Base-by-base conservation (phyloP, 2,113 vertebrate species). In the Dromas ardeola region DNA sequence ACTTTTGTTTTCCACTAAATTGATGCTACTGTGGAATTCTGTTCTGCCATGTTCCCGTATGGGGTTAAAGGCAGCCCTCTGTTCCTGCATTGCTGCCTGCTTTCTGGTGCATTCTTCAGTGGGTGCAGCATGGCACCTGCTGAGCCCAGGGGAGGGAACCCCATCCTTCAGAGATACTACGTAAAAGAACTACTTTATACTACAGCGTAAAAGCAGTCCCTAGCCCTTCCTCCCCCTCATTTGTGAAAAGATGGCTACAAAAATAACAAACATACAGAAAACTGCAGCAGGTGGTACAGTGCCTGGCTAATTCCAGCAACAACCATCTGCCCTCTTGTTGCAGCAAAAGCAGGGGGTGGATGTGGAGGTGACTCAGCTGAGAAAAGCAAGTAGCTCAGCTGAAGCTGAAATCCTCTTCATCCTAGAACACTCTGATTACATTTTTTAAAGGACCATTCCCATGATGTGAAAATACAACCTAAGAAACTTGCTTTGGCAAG, bases 351-450 rank as follows among this genome's bases (percentile, higher is more conserved):
- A 90, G 88, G 59, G 76, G 66, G 71, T 59, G 90, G 85, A 62
- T 36, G 15, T 25, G 82, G 82, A 95, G 71, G 63, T 81, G 95
- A 86, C 92, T 94, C 78, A 85, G 87, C 84, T 72, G 89, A 84
- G 43, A 71, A 82, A 62, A 91, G 20, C 80, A 86, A 70, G 53
- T 0, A 50, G 67, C 62, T 82, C 71, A 69, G 84, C 83, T 70
- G 63, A 66, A 73, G 77, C 0, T 69, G 53, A 66, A 90, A 88
- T 78, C 76, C 77, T 21, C 2, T 79, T 20, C 63, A 86, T 76
- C 53, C 65, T 11, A 38, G 29, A 83, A 49, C 32, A 63, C 38
- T 3, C 42, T 36, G 14, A 6, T 70, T 2, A 16, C 11, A 56
- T 9, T 30, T 67, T 87, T 59, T 88, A 43, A 86, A 86, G 65